phyloP scores from a whole-genome alignment of 2,113 vertebrate species.

The Monopterus albus region DNA sequence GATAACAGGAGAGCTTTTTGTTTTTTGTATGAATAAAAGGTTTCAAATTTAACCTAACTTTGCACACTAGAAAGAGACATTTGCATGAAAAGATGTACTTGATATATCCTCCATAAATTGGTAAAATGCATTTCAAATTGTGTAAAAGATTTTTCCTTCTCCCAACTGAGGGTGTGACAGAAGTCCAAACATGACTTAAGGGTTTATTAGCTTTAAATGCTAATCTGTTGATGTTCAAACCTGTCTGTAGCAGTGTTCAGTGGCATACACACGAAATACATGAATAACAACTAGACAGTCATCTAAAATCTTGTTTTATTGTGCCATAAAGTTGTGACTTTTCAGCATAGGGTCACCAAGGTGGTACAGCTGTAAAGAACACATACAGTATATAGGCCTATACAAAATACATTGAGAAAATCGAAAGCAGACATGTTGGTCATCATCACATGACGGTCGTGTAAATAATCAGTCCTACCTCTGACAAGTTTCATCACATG shows the following conservation, averaged over 20 bases:
- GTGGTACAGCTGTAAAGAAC: constrained; percentile 49
- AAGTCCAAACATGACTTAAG: too few species aligned
- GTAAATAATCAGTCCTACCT: constrained; percentile 14
- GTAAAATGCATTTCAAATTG: too few species aligned
- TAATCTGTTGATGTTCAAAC: too few species aligned
- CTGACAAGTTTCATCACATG: constrained; percentile 6
- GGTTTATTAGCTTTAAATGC: too few species aligned
- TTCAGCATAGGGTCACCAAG: constrained; percentile 51
- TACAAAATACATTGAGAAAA: constrained; percentile 46
- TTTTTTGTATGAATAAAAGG: too few species aligned
- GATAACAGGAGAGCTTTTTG: too few species aligned
- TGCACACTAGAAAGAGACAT: too few species aligned
- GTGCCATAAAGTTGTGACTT: constrained; percentile 69
- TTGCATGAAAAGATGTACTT: too few species aligned
- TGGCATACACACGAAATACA: not conserved
- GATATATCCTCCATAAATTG: too few species aligned
- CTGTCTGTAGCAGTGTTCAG: not conserved
- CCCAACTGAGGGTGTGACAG: too few species aligned
- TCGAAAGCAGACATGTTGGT: constrained; percentile 44
- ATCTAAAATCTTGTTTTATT: constrained; percentile 71
- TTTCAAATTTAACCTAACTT: too few species aligned
- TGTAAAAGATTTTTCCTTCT: too few species aligned
- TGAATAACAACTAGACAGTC: constrained; percentile 29
- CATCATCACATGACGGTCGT: constrained; percentile 24
- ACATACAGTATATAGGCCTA: constrained; percentile 31